phyloP scores from a whole-genome alignment of 2,797 vertebrate genomes.

The Rhynchonycteris naso region DNA sequence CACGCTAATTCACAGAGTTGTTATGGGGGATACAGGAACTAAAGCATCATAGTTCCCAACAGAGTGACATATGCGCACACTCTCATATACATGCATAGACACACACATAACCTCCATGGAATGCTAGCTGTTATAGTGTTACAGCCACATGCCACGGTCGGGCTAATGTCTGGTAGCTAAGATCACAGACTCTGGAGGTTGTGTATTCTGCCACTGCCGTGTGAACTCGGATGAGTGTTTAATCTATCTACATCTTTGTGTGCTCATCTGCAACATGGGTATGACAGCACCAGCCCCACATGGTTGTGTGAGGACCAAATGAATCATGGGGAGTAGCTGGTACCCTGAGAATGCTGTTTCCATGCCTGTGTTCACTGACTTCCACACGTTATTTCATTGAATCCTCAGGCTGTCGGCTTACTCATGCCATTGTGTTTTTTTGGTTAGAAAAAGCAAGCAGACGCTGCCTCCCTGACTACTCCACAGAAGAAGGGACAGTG shows the following conservation, averaged over 20 bases:
- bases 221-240: neutral
- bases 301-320: neutral
- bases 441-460: neutral
- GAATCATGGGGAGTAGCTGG: neutral
- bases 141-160: neutral
- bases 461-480: neutral
- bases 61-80: neutral
- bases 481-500: accelerated
- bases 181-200: neutral
- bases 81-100: neutral
- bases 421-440: neutral
- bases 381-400: accelerated
- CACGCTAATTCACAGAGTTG: neutral
- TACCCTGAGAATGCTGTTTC: neutral
- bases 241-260: neutral
- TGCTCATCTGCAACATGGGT: constrained; percentile 3
- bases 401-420: neutral
- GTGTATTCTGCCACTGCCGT: neutral
- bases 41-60: neutral
- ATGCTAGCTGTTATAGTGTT: neutral
- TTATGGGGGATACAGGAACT: neutral
- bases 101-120: neutral
- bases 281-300: neutral
- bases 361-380: neutral
- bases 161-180: neutral